A percentile compares a stretch with the other conserved stretches of the same genome.
Conservation (phyloP, 2,797 vertebrate species). For the Dendrocincla tyrannina region DNA sequence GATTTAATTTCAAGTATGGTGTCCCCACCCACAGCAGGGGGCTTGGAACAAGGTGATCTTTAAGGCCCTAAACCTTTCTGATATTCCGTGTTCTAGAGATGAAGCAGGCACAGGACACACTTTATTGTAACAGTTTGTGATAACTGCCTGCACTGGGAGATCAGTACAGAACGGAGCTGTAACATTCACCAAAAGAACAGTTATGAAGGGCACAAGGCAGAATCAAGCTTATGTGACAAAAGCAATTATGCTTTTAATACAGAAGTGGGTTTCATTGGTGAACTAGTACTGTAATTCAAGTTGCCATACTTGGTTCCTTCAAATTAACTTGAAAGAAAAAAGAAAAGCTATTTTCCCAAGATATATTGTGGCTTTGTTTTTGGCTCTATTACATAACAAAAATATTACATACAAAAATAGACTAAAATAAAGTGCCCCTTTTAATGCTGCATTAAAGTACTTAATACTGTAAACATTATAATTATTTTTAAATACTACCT, state of each 20-base stretch:
- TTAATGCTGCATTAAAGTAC: conserved; percentile 67
- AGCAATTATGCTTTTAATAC: neutral
- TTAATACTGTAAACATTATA: conserved; percentile 69
- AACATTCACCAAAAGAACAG: neutral
- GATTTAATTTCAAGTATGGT: neutral
- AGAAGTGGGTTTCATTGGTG: neutral
- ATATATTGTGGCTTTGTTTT: neutral
- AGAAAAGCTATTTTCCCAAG: neutral
- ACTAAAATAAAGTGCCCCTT: conserved; percentile 64
- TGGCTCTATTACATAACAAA: conserved; percentile 48
- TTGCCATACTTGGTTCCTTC: neutral
- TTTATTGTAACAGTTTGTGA: neutral
- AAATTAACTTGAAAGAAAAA: conserved; percentile 15
- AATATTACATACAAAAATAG: conserved; percentile 73
- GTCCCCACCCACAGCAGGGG: neutral
- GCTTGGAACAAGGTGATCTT: neutral
- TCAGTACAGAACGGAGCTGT: neutral
- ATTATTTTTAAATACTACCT: conserved; percentile 66
- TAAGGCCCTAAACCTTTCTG: neutral
- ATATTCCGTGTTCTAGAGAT: neutral
- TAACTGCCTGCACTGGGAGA: neutral
- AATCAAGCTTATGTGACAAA: neutral
- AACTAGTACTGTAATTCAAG: neutral
- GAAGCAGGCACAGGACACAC: neutral
- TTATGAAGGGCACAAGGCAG: neutral